These are phyloP conservation scores for Amblyopsis hoosieri DNA, from an alignment of 2,797 vertebrate genomes.

Conservation along the genomic window DNA sequence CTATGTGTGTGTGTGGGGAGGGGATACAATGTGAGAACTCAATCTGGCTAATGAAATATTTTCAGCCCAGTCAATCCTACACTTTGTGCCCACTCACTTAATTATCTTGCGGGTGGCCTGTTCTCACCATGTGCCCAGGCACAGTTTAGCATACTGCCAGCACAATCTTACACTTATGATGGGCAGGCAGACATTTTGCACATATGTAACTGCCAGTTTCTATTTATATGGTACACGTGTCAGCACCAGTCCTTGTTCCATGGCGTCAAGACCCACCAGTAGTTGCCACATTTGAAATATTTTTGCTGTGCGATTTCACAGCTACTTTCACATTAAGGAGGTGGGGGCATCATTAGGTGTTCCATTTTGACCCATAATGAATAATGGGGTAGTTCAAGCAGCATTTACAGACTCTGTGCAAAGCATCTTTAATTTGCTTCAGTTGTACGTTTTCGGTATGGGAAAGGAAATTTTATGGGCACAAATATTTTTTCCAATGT, in stretches of 20 bases:
- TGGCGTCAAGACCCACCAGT: slow-evolving; percentile 42
- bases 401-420: slow-evolving; percentile 28
- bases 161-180: slow-evolving; percentile 45
- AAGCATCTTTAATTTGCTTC: slow-evolving; percentile 38
- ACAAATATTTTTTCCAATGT: slow-evolving; percentile 22
- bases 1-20: slow-evolving; percentile 17
- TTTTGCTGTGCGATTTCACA: slow-evolving; percentile 44
- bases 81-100: slow-evolving; percentile 52
- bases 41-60: slow-evolving; percentile 70
- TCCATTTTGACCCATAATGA: slow-evolving; percentile 63
- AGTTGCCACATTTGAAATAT: slow-evolving; percentile 52
- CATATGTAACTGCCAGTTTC: slow-evolving; percentile 41
- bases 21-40: slow-evolving; percentile 58
- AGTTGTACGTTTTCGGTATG: slow-evolving; percentile 36
- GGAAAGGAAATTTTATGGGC: slow-evolving; percentile 25
- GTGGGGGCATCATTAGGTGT: slow-evolving; percentile 52
- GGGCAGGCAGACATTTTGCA: slow-evolving; percentile 31
- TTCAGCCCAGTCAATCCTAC: slow-evolving; percentile 58
- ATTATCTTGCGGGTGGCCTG: slow-evolving; percentile 59
- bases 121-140: slow-evolving; percentile 40
- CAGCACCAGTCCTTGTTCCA: slow-evolving; percentile 36
- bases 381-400: slow-evolving; percentile 42
- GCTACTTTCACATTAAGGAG: slow-evolving; percentile 37
- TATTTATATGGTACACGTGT: slow-evolving; percentile 58
- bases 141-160: slow-evolving; percentile 41